These are phyloP conservation scores for Ellobium chinense DNA, from an alignment of 2,888 invertebrate species.

Conservation along the genomic window DNA sequence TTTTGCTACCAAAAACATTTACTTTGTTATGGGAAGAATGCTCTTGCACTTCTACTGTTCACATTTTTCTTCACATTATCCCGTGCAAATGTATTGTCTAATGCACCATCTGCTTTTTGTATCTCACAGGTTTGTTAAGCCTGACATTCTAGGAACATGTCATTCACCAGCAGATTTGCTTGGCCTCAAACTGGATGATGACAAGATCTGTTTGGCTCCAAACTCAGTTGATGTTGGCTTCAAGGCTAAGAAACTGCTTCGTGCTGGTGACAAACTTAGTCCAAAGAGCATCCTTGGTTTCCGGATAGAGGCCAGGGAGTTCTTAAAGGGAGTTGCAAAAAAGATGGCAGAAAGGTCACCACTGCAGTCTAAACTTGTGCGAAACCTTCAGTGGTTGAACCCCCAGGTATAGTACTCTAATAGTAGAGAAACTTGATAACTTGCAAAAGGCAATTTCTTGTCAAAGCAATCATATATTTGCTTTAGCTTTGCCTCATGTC, in stretches of 20 bases:
- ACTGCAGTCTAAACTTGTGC: background rate
- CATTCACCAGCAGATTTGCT: background rate
- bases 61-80: no score
- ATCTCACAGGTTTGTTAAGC: background rate
- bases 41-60: no score
- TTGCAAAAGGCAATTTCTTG: no score
- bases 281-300: background rate
- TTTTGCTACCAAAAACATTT: no score
- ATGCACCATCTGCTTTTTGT: no score
- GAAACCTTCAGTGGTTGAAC: background rate
- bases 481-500: no score
- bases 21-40: no score
- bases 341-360: background rate
- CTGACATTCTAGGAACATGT: background rate
- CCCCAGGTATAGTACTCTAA: background rate
- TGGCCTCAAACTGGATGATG: background rate
- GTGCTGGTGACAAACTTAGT: background rate
- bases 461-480: no score
- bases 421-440: no score
- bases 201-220: no score
- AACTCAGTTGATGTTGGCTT: background rate
- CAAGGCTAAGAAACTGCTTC: background rate
- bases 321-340: background rate
- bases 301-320: background rate
- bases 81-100: no score